Conservation (phyloP, 2,797 vertebrate genomes). For the Sylvia borin region DNA sequence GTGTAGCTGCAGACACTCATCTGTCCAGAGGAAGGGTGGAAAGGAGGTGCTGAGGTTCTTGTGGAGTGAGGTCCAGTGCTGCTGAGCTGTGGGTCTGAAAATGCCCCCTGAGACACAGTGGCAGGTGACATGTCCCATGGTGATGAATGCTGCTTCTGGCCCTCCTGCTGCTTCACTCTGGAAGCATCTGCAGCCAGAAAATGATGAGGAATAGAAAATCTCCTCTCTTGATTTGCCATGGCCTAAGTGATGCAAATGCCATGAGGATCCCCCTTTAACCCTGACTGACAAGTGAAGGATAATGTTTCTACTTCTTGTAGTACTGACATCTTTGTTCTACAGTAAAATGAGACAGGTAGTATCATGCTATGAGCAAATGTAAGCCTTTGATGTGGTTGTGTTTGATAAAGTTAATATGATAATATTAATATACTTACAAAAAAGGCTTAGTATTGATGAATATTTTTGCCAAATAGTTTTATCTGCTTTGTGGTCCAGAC, state of each 20-base stretch:
- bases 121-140: accelerated
- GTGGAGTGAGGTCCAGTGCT: background rate
- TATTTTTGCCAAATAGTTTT: background rate
- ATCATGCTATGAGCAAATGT: background rate
- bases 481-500: background rate
- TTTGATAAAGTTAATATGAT: background rate
- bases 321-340: background rate
- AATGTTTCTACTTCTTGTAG: background rate
- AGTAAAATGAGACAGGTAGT: background rate
- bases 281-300: background rate
- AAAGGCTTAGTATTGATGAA: background rate
- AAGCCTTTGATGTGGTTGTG: background rate
- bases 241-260: background rate
- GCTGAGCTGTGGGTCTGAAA: background rate
- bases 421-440: background rate
- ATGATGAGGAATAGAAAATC: background rate
- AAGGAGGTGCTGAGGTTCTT: background rate
- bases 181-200: background rate
- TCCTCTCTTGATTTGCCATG: background rate
- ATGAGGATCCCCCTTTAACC: background rate
- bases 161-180: background rate
- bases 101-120: background rate
- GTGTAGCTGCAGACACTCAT: background rate
- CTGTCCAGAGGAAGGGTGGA: background rate
- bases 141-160: background rate